Conservation (phyloP, 2,797 vertebrate genomes). For the Danio kyathit region DNA sequence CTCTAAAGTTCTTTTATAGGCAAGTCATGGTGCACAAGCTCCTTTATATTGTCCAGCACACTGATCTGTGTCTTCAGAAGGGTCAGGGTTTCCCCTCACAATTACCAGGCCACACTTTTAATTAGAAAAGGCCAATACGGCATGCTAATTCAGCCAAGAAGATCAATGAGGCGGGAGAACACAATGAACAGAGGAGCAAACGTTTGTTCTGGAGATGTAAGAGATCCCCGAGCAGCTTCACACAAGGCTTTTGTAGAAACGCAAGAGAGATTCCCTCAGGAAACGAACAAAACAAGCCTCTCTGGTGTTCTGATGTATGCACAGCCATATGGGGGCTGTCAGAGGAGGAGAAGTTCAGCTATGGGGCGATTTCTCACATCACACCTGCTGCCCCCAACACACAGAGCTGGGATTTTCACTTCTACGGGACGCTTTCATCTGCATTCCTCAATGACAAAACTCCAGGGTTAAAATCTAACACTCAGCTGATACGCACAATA, state of each 20-base stretch:
- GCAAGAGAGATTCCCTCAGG: not conserved
- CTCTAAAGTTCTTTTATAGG: no score
- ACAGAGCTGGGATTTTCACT: constrained; percentile 59
- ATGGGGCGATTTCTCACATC: constrained; percentile 29
- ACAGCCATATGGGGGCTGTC: constrained; percentile 48
- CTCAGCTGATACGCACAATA: not conserved
- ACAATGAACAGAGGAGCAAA: not conserved
- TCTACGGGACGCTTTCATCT: constrained; percentile 66
- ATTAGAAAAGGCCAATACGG: constrained; percentile 14
- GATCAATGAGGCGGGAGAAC: constrained; percentile 8
- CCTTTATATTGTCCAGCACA: not conserved
- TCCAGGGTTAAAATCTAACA: not conserved
- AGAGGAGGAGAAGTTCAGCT: constrained; percentile 27
- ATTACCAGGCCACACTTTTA: constrained; percentile 5
- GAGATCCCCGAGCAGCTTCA: not conserved
- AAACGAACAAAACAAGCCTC: not conserved
- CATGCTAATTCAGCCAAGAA: not conserved
- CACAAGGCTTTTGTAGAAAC: not conserved
- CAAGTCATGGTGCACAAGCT: not conserved
- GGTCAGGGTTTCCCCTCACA: not conserved
- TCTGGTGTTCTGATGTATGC: constrained; percentile 30
- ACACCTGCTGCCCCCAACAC: constrained; percentile 33
- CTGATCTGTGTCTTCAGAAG: constrained; percentile 20
- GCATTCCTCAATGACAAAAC: constrained; percentile 54
- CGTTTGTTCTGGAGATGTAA: constrained; percentile 16